Base-by-base conservation (phyloP, 1,140 invertebrate genomes). In the Harlomillsia oculata region DNA sequence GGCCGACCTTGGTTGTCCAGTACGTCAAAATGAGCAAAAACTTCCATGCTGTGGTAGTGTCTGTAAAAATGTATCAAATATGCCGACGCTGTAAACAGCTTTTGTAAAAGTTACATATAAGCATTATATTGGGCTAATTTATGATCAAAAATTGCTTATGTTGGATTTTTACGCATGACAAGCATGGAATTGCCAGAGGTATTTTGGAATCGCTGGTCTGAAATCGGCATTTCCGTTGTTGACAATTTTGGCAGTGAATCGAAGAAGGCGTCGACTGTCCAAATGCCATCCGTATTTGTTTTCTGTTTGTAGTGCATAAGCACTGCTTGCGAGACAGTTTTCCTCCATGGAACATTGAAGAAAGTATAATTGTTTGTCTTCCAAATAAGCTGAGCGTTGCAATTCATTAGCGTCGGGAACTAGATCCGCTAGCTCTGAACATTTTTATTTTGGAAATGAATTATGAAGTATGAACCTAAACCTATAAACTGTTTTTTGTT, bases 1-100 rank as follows among this genome's bases (percentile, higher is more conserved):
- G 81, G 79, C 36, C 72, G 77, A 0, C 88, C 88, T 28, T 66
- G 68, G 0, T 65, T 54, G 69, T 95, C 82, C 41, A 89, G 77
- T n/a, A 97, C 79, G 68, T 97, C 90, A 68, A 96, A 97, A 18
- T 87, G 89, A 0, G 92, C 92, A 70, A 97, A 97, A 5, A 95
- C 85, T 71, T 96, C 90, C 92, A 97, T 97, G 69, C 91, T 95
- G 72, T 97, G 93, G 69, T 94, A 97, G 71, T 97, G 93, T 85
- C 92, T 97, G 67, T n/a, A 64, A 55, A 51, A 48, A 53, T 32
- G 16, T 18, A 28, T 20, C 11, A 25, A 25, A 20, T 5, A 16
- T 13, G n/a, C n/a, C n/a, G n/a, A n/a, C n/a, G n/a, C n/a, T n/a
- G n/a, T n/a, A n/a, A n/a, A n/a, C n/a, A n/a, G n/a, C n/a, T n/a